Conservation (phyloP, 30 jellyfish, hydroid and myxozoan species). For the Hydra vulgaris region DNA sequence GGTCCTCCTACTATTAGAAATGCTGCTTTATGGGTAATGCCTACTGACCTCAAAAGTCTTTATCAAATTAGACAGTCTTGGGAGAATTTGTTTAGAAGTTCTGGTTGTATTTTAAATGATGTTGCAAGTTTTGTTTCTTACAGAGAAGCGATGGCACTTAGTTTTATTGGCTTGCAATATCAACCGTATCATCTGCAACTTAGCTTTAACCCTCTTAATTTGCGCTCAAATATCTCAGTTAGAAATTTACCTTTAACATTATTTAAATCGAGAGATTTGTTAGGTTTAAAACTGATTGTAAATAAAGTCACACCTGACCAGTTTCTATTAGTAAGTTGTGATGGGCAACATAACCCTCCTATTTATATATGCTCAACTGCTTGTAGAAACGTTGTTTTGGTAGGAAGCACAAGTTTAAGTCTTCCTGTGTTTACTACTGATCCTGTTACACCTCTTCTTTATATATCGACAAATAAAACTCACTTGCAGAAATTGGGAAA, state of each 20-base stretch:
- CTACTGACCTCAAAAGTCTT: conserved; percentile 35
- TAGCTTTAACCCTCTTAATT: conserved; percentile 73
- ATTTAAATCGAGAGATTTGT: conserved; percentile 14
- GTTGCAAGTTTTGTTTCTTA: conserved; percentile 27
- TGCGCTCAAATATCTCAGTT: conserved; percentile 71
- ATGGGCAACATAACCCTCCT: conserved; percentile 33
- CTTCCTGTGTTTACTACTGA: conserved; percentile 63
- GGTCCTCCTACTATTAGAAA: conserved; percentile 86
- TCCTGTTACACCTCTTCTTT: conserved; percentile 92
- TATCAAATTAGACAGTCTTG: conserved; percentile 30
- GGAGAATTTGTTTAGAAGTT: conserved; percentile 26
- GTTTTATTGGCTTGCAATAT: conserved; percentile 79
- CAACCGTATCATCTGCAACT: conserved; percentile 62
- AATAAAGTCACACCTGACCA: conserved; percentile 17
- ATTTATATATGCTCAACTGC: conserved; percentile 85
- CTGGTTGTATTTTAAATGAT: conserved; percentile 27
- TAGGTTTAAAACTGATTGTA: conserved; percentile 10
- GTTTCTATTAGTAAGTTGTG: conserved; percentile 3
- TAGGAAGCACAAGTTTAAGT: conserved; percentile 48
- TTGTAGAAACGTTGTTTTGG: conserved; percentile 60
- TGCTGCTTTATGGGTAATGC: conserved; percentile 83
- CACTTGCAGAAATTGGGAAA: conserved; percentile 38
- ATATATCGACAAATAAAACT: conserved; percentile 58
- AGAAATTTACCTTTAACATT: conserved; percentile 40
- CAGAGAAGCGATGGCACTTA: conserved; percentile 59